Evolutionary conservation across 2,797 vertebrate species (phyloP).

Genomic region (Esox masquinongy): DNA sequence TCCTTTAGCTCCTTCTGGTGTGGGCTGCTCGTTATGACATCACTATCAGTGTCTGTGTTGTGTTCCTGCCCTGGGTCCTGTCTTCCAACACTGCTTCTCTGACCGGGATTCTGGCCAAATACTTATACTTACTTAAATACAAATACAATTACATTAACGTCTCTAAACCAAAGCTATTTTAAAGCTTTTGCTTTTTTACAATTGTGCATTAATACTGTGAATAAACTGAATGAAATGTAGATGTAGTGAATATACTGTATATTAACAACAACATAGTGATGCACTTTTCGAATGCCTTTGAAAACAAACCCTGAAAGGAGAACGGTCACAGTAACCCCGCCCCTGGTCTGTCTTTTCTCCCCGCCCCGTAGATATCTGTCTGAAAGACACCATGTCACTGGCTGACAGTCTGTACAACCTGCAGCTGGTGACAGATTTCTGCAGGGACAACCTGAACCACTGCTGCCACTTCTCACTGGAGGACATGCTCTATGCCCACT

Average conservation of each 20-base stretch:
- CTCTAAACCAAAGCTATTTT: no score
- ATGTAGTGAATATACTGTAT: not conserved
- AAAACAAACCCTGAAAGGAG: not conserved
- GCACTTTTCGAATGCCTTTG: not conserved
- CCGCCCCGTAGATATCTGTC: slow-evolving; percentile 85
- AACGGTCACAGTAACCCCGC: not conserved
- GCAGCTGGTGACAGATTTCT: slow-evolving; percentile 94
- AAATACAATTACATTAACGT: no score
- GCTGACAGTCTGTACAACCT: slow-evolving; percentile 97
- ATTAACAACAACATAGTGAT: not conserved
- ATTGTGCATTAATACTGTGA: no score
- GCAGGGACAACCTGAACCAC: slow-evolving; percentile 90
- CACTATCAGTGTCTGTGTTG: slow-evolving; percentile 7
- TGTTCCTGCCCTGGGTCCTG: not conserved
- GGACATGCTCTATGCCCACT: slow-evolving; percentile 96
- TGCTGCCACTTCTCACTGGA: slow-evolving; percentile 98
- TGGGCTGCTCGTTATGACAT: slow-evolving; percentile 14
- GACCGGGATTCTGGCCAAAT: not conserved
- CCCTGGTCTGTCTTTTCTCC: slow-evolving; percentile 50
- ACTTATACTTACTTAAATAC: not conserved
- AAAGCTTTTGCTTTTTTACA: no score
- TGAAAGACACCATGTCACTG: slow-evolving; percentile 97
- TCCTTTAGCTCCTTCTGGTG: slow-evolving; percentile 1
- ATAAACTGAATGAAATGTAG: no score
- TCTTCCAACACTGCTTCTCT: not conserved